Base-by-base conservation (phyloP, 1,140 invertebrate genomes). In the Drosophila virilis region DNA sequence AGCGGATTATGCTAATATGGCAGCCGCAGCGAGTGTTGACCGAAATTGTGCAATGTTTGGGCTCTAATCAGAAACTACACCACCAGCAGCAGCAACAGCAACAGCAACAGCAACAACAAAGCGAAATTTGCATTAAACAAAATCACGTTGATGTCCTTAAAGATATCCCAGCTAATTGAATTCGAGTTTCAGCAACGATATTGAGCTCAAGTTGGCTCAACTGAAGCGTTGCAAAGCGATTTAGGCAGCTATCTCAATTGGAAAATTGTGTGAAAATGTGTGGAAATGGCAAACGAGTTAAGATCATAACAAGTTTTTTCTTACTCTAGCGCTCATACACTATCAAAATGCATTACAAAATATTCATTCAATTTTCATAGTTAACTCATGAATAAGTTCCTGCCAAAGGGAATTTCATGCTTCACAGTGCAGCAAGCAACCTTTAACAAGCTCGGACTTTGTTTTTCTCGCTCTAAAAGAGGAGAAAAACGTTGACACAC, bases 1-100 rank as follows among this genome's bases (percentile, higher is more conserved):
- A 70, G 73, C 57, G 62, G 83, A 86, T 86, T 86, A 86, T 86
- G 83, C 74, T 79, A 86, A 86, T 86, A 45, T 51, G 35, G 54
- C 32, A 46, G 45, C 55, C 40, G 48, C 50, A 48, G 33, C 32
- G 42, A 17, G 42, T 57, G 42, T 68, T 74, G 52, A 48, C 35
- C 59, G 28, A 70, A 74, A 70, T 74, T 64, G 72, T 70, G 73
- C 73, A 64, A 71, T 75, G 73, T 75, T 71, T 68, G 32, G 64
- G 6, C n/a, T 33, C 67, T 64, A 75, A 75, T 71, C 73, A 61
- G 15, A 69, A 15, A 52, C 48, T 55, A 67, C 61, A 72, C 33
- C 45, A 68, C 48, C 55, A 40, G 10, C 12, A 60, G 15, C 4
- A 5, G 22, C 22, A 28, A 5, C 22, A 28, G 3, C 22, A 5